Conservation (phyloP, 2,888 invertebrate genomes). For the Sepiola atlantica region DNA sequence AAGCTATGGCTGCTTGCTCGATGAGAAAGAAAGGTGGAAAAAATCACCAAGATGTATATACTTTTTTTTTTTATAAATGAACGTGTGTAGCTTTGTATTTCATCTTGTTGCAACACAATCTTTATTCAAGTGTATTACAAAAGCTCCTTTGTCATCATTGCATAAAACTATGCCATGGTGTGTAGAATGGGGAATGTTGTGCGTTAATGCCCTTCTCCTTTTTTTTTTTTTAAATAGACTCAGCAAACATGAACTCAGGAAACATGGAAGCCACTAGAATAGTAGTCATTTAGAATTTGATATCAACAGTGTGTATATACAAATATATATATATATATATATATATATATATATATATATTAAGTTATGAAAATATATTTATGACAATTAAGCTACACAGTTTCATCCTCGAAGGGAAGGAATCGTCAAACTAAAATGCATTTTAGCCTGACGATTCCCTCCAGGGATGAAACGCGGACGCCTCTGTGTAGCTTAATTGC, state of each 20-base stretch:
- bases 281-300: background rate
- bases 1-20: background rate
- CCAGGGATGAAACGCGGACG: too few relatives aligned
- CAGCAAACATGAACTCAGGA: background rate
- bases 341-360: conserved; percentile 7
- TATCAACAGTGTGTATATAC: background rate
- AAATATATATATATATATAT: background rate
- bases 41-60: background rate
- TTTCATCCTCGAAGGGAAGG: too few relatives aligned
- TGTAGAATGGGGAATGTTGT: background rate
- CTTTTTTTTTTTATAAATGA: background rate
- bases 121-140: conserved; percentile 1
- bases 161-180: background rate
- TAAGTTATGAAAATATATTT: background rate
- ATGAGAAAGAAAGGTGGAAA: background rate
- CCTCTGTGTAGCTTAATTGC: background rate
- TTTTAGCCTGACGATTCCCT: too few relatives aligned
- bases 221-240: background rate
- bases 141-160: background rate
- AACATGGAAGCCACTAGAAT: background rate
- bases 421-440: too few relatives aligned
- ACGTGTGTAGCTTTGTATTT: background rate
- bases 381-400: too few relatives aligned
- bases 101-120: background rate
- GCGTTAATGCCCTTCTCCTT: background rate